Conservation (phyloP, 2,888 invertebrate species). For the Lapara coniferarum region DNA sequence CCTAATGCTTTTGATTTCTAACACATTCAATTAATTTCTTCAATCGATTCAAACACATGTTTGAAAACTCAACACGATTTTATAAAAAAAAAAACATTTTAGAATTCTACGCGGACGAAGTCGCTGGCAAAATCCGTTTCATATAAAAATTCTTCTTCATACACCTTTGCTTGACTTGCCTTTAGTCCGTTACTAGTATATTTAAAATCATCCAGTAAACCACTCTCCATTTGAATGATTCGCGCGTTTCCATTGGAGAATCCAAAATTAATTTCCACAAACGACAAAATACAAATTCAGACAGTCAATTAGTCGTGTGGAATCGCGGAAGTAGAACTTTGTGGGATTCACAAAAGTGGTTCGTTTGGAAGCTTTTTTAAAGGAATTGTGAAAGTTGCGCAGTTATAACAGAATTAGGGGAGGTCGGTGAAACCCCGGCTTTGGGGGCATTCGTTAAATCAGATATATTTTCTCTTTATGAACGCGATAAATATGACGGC, state of each 20-base stretch:
- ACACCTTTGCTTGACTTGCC: no score
- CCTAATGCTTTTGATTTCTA: no score
- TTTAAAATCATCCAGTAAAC: not conserved
- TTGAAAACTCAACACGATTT: no score
- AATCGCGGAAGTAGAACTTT: constrained; percentile 24
- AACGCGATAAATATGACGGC: constrained; percentile 27
- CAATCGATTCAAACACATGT: no score
- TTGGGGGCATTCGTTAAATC: constrained; percentile 40
- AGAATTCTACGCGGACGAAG: no score
- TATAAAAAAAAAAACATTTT: no score
- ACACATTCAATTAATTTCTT: no score
- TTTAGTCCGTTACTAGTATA: no score
- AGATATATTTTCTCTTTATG: constrained; percentile 28
- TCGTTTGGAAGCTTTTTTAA: constrained; percentile 55
- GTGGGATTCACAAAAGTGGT: constrained; percentile 43
- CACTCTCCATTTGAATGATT: not conserved
- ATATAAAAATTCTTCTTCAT: no score
- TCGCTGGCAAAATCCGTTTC: no score
- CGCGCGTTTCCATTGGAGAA: not conserved
- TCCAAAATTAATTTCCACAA: not conserved
- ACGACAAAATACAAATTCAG: constrained; percentile 24
- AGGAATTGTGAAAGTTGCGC: constrained; percentile 75
- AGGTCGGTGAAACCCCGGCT: constrained; percentile 32
- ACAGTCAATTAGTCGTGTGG: constrained; percentile 27
- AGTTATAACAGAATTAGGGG: constrained; percentile 74